Percentiles rank a stretch among this genome's conserved stretches.
phyloP scores from a whole-genome alignment of 2,113 vertebrate species.

The Pseudolaguvia tuberculata region DNA sequence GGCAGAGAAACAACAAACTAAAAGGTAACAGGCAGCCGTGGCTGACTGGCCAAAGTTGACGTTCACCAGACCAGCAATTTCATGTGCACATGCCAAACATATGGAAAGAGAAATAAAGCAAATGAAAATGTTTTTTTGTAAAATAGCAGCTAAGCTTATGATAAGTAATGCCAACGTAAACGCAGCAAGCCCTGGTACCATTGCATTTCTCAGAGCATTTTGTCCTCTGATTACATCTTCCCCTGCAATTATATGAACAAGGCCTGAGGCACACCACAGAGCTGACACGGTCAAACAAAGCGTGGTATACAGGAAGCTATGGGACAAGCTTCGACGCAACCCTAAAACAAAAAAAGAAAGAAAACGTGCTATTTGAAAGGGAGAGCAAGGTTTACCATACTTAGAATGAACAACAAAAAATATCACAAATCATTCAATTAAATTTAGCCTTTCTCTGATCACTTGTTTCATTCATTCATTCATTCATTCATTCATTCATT shows the following conservation, averaged over 20 bases:
- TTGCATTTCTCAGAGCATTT: constrained; percentile 55
- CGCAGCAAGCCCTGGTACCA: constrained; percentile 74
- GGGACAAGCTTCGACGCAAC: constrained; percentile 62
- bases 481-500: no score
- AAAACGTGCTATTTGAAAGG: background rate
- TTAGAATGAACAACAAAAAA: background rate
- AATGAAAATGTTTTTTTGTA: constrained; percentile 61
- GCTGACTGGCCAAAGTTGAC: constrained; percentile 67
- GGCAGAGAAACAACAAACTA: constrained; percentile 66
- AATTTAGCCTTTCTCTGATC: no score
- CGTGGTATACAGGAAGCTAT: constrained; percentile 60
- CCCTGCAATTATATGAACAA: constrained; percentile 71
- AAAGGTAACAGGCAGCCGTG: constrained; percentile 73
- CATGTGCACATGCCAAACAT: constrained; percentile 75
- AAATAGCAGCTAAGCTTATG: constrained; percentile 62
- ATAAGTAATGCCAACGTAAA: constrained; percentile 71
- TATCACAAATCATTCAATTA: no score
- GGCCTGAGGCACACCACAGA: constrained; percentile 76
- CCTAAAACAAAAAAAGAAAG: constrained; percentile 59
- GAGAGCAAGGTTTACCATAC: background rate
- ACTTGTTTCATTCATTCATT: no score
- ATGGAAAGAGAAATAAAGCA: constrained; percentile 63
- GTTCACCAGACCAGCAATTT: constrained; percentile 65
- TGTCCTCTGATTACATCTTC: constrained; percentile 52
- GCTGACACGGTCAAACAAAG: constrained; percentile 76